Percentiles rank a stretch among this genome's conserved stretches.
These are phyloP conservation scores for Pempheris klunzingeri DNA, from an alignment of 2,797 vertebrate species.

Conservation along the genomic window DNA sequence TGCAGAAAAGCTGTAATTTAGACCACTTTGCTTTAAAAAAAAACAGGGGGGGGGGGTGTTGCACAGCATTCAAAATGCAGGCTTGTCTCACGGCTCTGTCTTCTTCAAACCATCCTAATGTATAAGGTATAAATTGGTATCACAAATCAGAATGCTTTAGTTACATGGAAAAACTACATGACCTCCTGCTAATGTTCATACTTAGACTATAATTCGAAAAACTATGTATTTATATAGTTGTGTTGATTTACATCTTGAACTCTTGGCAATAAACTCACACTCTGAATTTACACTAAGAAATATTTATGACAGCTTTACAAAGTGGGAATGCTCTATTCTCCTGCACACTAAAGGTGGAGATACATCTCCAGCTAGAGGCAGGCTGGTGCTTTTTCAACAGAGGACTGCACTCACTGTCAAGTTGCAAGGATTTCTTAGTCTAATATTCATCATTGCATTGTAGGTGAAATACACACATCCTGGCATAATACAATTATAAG, in stretches of 20 bases:
- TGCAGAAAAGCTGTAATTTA: neutral
- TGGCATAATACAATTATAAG: neutral
- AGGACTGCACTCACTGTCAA: neutral
- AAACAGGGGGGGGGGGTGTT: accelerated
- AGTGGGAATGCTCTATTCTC: neutral
- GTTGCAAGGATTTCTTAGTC: neutral
- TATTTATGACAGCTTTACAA: slow-evolving; percentile 2
- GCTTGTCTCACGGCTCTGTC: neutral
- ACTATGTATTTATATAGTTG: neutral
- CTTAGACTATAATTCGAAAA: neutral
- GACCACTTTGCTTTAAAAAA: neutral
- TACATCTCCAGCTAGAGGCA: neutral
- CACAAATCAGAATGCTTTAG: neutral
- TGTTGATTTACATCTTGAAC: neutral
- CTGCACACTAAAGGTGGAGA: neutral
- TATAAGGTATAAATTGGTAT: neutral
- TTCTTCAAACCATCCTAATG: neutral
- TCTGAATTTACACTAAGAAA: neutral
- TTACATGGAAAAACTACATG: neutral
- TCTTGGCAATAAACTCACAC: neutral
- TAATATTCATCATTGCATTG: slow-evolving; percentile 17
- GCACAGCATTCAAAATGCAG: neutral
- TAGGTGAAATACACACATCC: neutral
- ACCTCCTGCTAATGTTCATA: neutral
- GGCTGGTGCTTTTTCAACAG: neutral